phyloP scores from a whole-genome alignment of 2,797 vertebrate genomes.

The Melanotaenia parkinsoni region DNA sequence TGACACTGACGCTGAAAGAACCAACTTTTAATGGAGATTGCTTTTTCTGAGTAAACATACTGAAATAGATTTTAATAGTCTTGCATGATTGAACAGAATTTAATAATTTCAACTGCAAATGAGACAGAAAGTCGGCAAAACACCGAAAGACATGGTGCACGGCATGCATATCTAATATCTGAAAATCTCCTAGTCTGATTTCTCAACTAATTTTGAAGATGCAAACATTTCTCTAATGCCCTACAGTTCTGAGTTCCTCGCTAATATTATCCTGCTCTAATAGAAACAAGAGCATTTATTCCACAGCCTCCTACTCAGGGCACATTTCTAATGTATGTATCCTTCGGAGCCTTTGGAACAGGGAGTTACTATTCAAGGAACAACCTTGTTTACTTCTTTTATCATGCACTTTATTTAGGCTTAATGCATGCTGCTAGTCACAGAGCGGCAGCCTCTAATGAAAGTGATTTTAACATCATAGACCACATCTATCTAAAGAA shows the following conservation, averaged over 20 bases:
- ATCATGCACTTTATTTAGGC: constrained; percentile 49
- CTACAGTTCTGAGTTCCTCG: constrained; percentile 32
- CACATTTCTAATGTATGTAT: constrained; percentile 22
- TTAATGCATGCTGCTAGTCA: constrained; percentile 54
- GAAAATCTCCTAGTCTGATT: constrained; percentile 38
- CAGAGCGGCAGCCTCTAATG: constrained; percentile 35
- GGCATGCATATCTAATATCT: constrained; percentile 47
- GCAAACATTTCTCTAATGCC: constrained; percentile 52
- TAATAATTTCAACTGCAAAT: constrained; percentile 51
- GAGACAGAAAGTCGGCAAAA: constrained; percentile 43
- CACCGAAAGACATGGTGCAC: constrained; percentile 33
- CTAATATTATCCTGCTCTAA: constrained; percentile 23
- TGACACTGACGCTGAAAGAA: not conserved
- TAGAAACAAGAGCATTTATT: constrained; percentile 25
- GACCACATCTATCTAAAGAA: constrained; percentile 51
- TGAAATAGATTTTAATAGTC: constrained; percentile 32
- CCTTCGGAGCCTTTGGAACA: constrained; percentile 15
- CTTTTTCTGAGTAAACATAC: not conserved
- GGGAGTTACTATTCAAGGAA: constrained; percentile 41
- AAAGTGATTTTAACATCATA: constrained; percentile 46
- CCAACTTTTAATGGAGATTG: not conserved
- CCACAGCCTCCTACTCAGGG: constrained; percentile 21
- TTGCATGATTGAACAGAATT: constrained; percentile 33
- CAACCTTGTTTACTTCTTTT: constrained; percentile 47
- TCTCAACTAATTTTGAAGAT: constrained; percentile 40